phyloP scores from a whole-genome alignment of 1,140 invertebrate species.

The Drosophila ananassae region DNA sequence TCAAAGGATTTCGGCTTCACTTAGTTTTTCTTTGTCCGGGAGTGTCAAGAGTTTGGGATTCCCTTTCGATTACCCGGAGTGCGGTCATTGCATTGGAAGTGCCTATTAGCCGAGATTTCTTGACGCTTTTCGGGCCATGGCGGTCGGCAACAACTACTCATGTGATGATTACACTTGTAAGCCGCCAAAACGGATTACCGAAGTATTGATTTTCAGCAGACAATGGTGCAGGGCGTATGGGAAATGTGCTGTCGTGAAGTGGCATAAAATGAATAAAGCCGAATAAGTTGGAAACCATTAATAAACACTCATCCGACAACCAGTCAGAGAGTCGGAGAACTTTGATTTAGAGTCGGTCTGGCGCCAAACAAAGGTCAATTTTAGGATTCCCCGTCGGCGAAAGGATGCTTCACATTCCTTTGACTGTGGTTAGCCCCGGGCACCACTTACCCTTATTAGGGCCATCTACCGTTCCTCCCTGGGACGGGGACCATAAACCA shows the following conservation, averaged over 20 bases:
- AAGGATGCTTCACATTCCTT: constrained; percentile 16
- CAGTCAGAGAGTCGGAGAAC: constrained; percentile 12
- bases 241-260: constrained; percentile 38
- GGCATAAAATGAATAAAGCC: constrained; percentile 36
- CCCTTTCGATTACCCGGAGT: constrained; percentile 27
- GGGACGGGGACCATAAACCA: constrained; percentile 18
- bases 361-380: constrained; percentile 46
- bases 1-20: constrained; percentile 70
- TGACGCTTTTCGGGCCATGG: constrained; percentile 33
- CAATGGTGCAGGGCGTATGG: constrained; percentile 26
- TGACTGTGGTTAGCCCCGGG: constrained; percentile 13
- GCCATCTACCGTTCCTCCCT: constrained; percentile 9
- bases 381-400: constrained; percentile 1
- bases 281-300: constrained; percentile 59
- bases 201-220: constrained; percentile 62
- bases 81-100: constrained; percentile 38
- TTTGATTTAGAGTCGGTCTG: constrained; percentile 25
- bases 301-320: constrained; percentile 55
- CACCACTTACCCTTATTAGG: constrained; percentile 42
- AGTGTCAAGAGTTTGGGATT: constrained; percentile 18
- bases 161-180: constrained; percentile 65
- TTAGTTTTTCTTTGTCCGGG: constrained; percentile 51
- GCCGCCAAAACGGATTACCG: constrained; percentile 58
- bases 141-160: constrained; percentile 31
- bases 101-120: constrained; percentile 65